Conservation (phyloP, 1,140 invertebrate species). For the Matsumurasca onukii region DNA sequence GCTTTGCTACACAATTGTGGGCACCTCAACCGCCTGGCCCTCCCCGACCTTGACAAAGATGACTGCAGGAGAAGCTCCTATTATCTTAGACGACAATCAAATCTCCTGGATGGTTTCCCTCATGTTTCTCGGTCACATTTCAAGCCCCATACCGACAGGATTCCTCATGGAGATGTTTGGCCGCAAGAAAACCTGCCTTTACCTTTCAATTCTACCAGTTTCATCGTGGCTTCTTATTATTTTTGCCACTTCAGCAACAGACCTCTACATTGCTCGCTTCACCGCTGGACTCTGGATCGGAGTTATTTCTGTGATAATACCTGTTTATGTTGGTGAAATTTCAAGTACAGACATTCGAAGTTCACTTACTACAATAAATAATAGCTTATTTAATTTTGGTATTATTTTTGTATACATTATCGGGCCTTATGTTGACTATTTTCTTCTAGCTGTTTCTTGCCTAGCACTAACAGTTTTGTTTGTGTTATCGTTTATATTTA, state of each 20-base stretch:
- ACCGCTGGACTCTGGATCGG: constrained; percentile 65
- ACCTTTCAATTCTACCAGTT: constrained; percentile 57
- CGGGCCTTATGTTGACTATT: constrained; percentile 72
- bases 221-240: constrained; percentile 56
- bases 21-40: constrained; percentile 14
- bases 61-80: background rate
- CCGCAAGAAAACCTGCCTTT: constrained; percentile 65
- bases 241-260: background rate
- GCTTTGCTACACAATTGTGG: constrained; percentile 1
- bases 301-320: constrained; percentile 70
- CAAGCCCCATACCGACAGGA: constrained; percentile 20
- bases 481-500: constrained; percentile 63
- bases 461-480: constrained; percentile 61
- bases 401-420: constrained; percentile 69
- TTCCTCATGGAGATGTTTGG: constrained; percentile 70
- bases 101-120: constrained; percentile 27
- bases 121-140: constrained; percentile 13
- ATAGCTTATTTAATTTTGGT: constrained; percentile 75
- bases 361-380: constrained; percentile 69
- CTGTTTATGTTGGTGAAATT: constrained; percentile 87
- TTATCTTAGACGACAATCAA: background rate
- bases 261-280: constrained; percentile 36
- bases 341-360: constrained; percentile 45
- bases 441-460: constrained; percentile 62
- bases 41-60: constrained; percentile 13